These are phyloP conservation scores for Drosophila eugracilis DNA, from an alignment of 1,140 invertebrate species.

Conservation along the genomic window DNA sequence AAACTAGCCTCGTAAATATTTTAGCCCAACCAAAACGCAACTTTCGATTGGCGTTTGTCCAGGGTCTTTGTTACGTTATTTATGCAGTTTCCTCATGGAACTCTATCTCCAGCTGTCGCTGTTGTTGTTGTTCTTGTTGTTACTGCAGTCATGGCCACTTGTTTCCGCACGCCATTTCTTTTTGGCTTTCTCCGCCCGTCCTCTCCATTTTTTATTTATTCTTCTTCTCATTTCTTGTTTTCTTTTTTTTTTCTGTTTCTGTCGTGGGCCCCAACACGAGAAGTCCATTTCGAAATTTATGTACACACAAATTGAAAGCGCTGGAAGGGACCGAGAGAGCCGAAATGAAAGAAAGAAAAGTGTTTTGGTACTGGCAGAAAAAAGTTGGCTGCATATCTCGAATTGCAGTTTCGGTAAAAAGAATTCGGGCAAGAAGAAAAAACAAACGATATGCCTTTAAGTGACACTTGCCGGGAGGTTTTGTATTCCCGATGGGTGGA, in stretches of 20 bases:
- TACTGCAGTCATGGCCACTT: conserved; percentile 58
- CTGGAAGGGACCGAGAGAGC: conserved; percentile 24
- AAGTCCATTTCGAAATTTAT: conserved; percentile 83
- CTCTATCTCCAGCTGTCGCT: conserved; percentile 58
- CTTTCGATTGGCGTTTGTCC: conserved; percentile 62
- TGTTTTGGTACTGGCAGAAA: conserved; percentile 35
- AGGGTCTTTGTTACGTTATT: conserved; percentile 65
- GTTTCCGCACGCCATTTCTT: conserved; percentile 72
- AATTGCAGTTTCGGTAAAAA: conserved; percentile 55
- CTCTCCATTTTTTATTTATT: conserved; percentile 45
- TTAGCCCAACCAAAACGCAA: conserved; percentile 21
- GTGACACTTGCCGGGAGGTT: conserved; percentile 56
- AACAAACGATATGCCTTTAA: conserved; percentile 64
- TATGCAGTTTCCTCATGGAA: conserved; percentile 65
- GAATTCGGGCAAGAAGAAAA: conserved; percentile 28
- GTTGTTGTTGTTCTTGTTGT: conserved; percentile 19
- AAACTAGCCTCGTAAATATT: conserved; percentile 51
- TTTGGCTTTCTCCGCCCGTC: conserved; percentile 4
- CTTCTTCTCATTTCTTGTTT: conserved; percentile 12
- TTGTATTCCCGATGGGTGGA: conserved; percentile 9
- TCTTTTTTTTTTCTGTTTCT: conserved; percentile 31
- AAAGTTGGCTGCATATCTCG: conserved; percentile 62
- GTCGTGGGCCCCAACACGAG: conserved; percentile 66
- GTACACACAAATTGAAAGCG: conserved; percentile 81
- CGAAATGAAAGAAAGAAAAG: conserved; percentile 33